phyloP scores from a whole-genome alignment of 2,888 invertebrate genomes.

The Rotaria macrura region DNA sequence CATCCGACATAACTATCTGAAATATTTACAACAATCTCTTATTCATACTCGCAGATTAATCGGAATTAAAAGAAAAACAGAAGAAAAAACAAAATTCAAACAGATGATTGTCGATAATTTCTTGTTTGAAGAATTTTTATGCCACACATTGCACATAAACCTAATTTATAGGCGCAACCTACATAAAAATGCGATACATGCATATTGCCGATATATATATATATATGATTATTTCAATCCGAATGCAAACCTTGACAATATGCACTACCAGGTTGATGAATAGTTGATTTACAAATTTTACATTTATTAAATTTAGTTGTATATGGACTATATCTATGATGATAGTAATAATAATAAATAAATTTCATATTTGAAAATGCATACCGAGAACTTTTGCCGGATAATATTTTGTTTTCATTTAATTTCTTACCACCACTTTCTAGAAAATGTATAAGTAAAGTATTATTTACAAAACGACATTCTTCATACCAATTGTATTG shows the following conservation, averaged over 20 bases:
- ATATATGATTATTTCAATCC: neutral
- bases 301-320: slow-evolving; percentile 48
- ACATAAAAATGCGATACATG: slow-evolving; percentile 45
- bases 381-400: slow-evolving; percentile 24
- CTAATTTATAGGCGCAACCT: slow-evolving; percentile 89
- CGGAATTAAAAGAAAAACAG: no score
- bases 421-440: slow-evolving; percentile 35
- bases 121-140: slow-evolving; percentile 84
- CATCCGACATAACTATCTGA: slow-evolving; percentile 27
- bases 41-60: no score
- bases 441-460: neutral
- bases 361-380: no score
- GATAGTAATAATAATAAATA: neutral
- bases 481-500: neutral
- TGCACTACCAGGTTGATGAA: slow-evolving; percentile 87
- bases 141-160: slow-evolving; percentile 95
- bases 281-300: slow-evolving; percentile 63
- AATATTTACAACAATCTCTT: neutral
- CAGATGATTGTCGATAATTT: slow-evolving; percentile 58
- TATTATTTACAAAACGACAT: neutral
- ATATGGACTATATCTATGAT: slow-evolving; percentile 56
- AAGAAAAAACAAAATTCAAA: neutral
- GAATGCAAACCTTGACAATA: slow-evolving; percentile 66
- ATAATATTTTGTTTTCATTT: slow-evolving; percentile 32
- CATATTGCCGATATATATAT: no score